A percentile compares a stretch with the other conserved stretches of the same genome.
Evolutionary conservation across 1,140 invertebrate genomes (phyloP).

Genomic region (Brachionus plicatilis): DNA sequence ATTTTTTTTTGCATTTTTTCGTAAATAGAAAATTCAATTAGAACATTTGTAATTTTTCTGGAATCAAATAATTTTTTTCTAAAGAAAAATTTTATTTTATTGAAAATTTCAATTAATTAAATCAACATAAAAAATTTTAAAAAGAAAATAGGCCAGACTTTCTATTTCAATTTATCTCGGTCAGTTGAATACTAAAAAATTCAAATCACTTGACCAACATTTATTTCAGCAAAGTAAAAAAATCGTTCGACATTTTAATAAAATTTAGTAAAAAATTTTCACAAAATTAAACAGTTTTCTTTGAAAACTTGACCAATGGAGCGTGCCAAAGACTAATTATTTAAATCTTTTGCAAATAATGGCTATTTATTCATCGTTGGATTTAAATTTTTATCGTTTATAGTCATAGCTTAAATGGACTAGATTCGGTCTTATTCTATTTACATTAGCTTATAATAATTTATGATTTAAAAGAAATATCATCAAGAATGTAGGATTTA

Average conservation of each 20-base stretch:
- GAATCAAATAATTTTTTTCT: too few relatives aligned
- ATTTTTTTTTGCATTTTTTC: too few relatives aligned
- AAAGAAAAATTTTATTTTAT: background rate
- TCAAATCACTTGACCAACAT: background rate
- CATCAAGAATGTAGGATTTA: background rate
- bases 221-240: background rate
- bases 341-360: conserved; percentile 19
- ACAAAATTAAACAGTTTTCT: background rate
- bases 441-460: conserved; percentile 20
- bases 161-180: background rate
- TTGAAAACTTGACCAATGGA: background rate
- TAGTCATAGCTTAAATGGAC: background rate
- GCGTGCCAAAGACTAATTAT: conserved; percentile 7
- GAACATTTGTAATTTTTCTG: too few relatives aligned
- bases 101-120: background rate
- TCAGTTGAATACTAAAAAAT: conserved; percentile 14
- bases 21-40: too few relatives aligned
- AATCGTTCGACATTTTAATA: background rate
- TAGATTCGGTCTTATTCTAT: background rate
- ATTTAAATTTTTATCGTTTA: background rate
- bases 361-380: background rate
- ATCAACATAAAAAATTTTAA: background rate
- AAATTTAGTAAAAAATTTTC: background rate
- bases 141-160: conserved; percentile 18
- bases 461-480: background rate